Evolutionary conservation across 2,797 vertebrate species (phyloP), one percentile per base, ranked within the genome.

Genomic region (Oceanodroma leucorhoa): DNA sequence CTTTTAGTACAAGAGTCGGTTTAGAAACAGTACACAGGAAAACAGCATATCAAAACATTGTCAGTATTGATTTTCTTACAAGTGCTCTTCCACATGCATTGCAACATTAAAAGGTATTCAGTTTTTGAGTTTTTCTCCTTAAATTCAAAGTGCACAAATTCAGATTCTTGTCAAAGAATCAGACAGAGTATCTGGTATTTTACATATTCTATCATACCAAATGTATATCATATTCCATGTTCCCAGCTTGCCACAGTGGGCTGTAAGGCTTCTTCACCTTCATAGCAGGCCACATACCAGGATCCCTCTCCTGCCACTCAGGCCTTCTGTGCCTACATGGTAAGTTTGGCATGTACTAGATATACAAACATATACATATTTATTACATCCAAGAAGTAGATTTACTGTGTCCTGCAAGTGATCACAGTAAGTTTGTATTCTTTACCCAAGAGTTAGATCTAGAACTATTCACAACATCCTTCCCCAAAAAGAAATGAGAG

Each of bases 191-290:
- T 12, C 18, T 18, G 51, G 6, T 7, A 26, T 55, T 88, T 77
- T 6, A 45, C 12, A 40, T 26, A 23, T 5, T 27, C 50, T 41
- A 24, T 13, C 30, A 21, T 6, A 36, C 9, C 27, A 79, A 60
- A 38, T 0, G 1, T 16, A 0, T 5, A 11, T 32, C 26, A 7
- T 7, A 60, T 9, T 24, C 1, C 0, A 12, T 2, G 7, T 53
- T 12, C 40, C 41, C 84, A 55, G 62, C 24, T 76, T 36, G 41
- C 26, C 67, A 67, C 75, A 67, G 55, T 2, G 14, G 66, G n/a
- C 73, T 41, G 0, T 1, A n/a, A 76, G 17, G 34, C 58, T 54
- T 26, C 66, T 54, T 36, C 43, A 61, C 54, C 60, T 46, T 9
- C 85, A 32, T 0, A 23, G 71, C 34, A 79, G 30, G 57, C 22